Percentiles rank a stretch among this genome's conserved stretches.
Conservation (phyloP, 2,888 invertebrate genomes). For the Synanthedon andrenaeformis region DNA sequence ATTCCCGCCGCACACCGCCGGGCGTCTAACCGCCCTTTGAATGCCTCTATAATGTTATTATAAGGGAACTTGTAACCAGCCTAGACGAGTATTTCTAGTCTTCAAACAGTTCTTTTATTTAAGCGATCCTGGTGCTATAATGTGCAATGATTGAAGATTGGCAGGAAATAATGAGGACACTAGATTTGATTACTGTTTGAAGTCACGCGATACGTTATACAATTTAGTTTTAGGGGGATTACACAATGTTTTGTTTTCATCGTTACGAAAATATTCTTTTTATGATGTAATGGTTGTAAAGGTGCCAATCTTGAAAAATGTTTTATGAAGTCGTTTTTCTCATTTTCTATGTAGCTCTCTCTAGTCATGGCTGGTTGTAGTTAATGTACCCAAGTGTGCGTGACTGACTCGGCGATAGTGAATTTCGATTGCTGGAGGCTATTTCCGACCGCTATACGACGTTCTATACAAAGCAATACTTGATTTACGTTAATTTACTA, state of each 20-base stretch:
- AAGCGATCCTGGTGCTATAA: slow-evolving; percentile 7
- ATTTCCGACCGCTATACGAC: slow-evolving; percentile 29
- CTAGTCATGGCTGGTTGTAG: slow-evolving; percentile 18
- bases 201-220: no score
- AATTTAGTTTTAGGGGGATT: no score
- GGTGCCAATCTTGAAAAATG: background rate
- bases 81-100: slow-evolving; percentile 32
- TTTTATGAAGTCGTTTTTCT: slow-evolving; percentile 3
- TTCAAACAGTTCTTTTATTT: slow-evolving; percentile 12
- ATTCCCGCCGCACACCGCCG: background rate
- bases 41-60: slow-evolving; percentile 9
- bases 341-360: slow-evolving; percentile 11
- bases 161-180: no score
- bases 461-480: slow-evolving; percentile 14
- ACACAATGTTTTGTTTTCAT: no score
- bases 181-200: no score
- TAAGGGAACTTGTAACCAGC: slow-evolving; percentile 20
- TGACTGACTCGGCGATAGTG: slow-evolving; percentile 33
- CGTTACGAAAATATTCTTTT: no score
- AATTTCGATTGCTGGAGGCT: slow-evolving; percentile 27
- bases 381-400: slow-evolving; percentile 26
- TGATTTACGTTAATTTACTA: slow-evolving; percentile 12
- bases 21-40: slow-evolving; percentile 4
- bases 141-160: background rate
- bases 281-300: no score